Percentiles rank a stretch among this genome's conserved stretches.
phyloP scores from a whole-genome alignment of 1,140 invertebrate species.

The Drosophila simulans region DNA sequence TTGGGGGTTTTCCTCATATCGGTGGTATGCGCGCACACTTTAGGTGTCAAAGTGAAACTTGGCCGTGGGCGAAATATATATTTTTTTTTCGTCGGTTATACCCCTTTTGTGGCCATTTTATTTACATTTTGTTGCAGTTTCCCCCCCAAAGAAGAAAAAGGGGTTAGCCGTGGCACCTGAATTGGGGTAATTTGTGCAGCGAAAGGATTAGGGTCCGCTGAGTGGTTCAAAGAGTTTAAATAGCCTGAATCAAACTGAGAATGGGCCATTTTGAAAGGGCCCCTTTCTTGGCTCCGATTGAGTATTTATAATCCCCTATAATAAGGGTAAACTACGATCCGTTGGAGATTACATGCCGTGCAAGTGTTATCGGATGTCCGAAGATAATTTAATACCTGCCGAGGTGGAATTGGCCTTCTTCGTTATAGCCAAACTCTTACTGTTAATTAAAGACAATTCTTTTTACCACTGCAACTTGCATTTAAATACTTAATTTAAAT shows the following conservation, averaged over 20 bases:
- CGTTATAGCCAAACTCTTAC: no score
- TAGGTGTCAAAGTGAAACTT: slow-evolving; percentile 77
- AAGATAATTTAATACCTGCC: not conserved
- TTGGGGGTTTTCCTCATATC: slow-evolving; percentile 14
- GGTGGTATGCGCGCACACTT: slow-evolving; percentile 77
- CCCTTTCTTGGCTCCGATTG: slow-evolving; percentile 8
- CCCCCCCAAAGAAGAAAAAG: slow-evolving; percentile 15
- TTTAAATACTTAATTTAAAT: no score
- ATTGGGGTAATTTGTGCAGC: slow-evolving; percentile 65
- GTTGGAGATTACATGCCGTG: not conserved
- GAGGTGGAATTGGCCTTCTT: not conserved
- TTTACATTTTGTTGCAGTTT: slow-evolving; percentile 69
- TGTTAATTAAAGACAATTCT: no score
- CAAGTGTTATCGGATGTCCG: slow-evolving; percentile 2
- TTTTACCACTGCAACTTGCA: no score
- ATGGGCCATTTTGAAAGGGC: slow-evolving; percentile 10
- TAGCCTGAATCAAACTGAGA: slow-evolving; percentile 13
- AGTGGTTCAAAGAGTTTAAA: slow-evolving; percentile 41
- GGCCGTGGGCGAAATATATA: slow-evolving; percentile 29
- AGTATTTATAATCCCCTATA: slow-evolving; percentile 31
- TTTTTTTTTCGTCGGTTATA: slow-evolving; percentile 5
- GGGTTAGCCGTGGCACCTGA: slow-evolving; percentile 40
- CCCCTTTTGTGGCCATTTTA: slow-evolving; percentile 70
- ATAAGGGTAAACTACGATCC: slow-evolving; percentile 24
- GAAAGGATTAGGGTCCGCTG: slow-evolving; percentile 22